A percentile compares a stretch with the other conserved stretches of the same genome.
Conservation (phyloP, 2,113 vertebrate species). For the Setophaga coronata region DNA sequence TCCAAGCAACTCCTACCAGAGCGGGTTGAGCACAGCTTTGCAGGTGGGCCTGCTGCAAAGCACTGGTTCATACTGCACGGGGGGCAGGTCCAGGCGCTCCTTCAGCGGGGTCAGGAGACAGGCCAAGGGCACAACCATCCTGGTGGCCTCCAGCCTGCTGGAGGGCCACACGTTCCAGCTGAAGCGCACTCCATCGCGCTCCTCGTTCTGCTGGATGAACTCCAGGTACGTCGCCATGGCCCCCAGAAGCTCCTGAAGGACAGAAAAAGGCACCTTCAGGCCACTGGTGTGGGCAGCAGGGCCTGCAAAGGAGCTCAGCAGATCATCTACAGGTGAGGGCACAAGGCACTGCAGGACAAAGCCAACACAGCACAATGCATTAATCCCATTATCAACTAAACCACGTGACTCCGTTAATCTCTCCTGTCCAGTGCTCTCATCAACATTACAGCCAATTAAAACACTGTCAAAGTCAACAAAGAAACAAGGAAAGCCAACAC, state of each 20-base stretch:
- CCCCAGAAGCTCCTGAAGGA: conserved; percentile 51
- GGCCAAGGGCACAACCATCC: conserved; percentile 92
- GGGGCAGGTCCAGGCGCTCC: conserved; percentile 89
- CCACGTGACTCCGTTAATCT: neutral
- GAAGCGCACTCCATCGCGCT: conserved; percentile 93
- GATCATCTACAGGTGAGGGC: neutral
- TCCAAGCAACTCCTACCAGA: conserved; percentile 81
- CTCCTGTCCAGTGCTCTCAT: neutral
- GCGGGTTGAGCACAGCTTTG: conserved; percentile 93
- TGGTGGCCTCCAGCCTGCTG: conserved; percentile 92
- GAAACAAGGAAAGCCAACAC: neutral
- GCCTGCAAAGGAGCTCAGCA: neutral
- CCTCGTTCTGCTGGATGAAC: conserved; percentile 98
- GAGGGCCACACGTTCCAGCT: conserved; percentile 99
- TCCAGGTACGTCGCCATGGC: conserved; percentile 91
- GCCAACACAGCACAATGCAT: neutral
- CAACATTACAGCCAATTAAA: neutral
- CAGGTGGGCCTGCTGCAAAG: conserved; percentile 91
- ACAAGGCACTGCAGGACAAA: neutral
- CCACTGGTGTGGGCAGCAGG: neutral
- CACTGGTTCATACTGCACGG: conserved; percentile 93
- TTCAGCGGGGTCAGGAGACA: conserved; percentile 95
- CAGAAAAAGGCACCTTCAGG: neutral
- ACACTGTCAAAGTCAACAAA: neutral
- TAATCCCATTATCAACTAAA: neutral